Evolutionary conservation across 2,888 invertebrate genomes (phyloP), one percentile per base, ranked within the genome.

Genomic region (Eutolmus rufibarbis): DNA sequence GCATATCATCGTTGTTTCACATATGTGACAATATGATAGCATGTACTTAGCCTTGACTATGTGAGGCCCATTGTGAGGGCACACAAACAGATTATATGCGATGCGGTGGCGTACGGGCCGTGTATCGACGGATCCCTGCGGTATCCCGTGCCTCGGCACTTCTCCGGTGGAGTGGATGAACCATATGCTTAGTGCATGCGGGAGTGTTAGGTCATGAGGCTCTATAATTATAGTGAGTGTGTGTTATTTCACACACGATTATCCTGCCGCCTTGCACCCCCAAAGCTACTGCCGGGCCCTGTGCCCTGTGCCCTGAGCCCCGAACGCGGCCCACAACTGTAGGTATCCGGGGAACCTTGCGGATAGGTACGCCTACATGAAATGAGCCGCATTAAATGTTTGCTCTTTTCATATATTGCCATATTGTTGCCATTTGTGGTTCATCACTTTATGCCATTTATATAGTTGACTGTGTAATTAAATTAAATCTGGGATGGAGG

Each of bases 341-440:
- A 9, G 56, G 31, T 74, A 85, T 85, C 85, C 31, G 77, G 86
- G 14, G 46, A 78, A 16, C 14, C 46, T 51, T 74, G 74, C 43
- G 85, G 85, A 46, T 74, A n/a, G 77, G 86, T 37, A 31, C 43
- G 12, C 76, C 87, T 57, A 87, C 78, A 85, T 66, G 85, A 85
- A 87, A 85, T 87, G 85, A 82, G 87, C 78, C 87, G 85, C 87
- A 85, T 87, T 87, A 85, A 87, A 87, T 87, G 81, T 85, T 87
- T 87, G 87, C 85, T 85, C 84, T 84, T 85, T 85, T 87, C 81
- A 82, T 87, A 84, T 84, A 87, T 87, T 87, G 87, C 81, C 87
- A 79, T 87, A 76, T 84, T 77, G 76, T 87, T 87, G 57, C 77
- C 87, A 87, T 87, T 87, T 87, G 87, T 77, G 87, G 87, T 85